A percentile compares a stretch with the other conserved stretches of the same genome.
Conservation (phyloP, 2,888 invertebrate genomes). For the Euzophera pinguis region DNA sequence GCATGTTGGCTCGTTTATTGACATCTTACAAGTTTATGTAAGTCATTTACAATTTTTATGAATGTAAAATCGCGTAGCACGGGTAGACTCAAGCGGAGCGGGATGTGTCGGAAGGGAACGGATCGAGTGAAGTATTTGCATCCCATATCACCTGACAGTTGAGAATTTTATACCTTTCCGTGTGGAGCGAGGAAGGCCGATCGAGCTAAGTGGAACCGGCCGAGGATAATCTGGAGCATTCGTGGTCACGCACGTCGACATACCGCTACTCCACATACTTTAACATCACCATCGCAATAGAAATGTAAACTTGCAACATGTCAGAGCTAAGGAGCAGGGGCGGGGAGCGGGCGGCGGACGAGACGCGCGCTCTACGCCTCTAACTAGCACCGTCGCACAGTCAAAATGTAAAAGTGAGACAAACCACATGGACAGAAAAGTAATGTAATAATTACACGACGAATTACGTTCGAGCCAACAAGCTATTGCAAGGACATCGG, state of each 20-base stretch:
- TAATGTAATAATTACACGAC: constrained; percentile 77
- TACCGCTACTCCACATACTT: constrained; percentile 77
- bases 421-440: constrained; percentile 79
- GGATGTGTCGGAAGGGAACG: constrained; percentile 63
- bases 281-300: constrained; percentile 71
- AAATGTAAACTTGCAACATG: constrained; percentile 74
- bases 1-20: constrained; percentile 23
- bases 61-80: constrained; percentile 33
- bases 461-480: constrained; percentile 79
- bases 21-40: constrained; percentile 19
- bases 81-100: constrained; percentile 56
- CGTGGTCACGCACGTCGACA: constrained; percentile 76
- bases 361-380: constrained; percentile 64
- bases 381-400: constrained; percentile 60
- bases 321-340: constrained; percentile 66
- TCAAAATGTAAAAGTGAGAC: constrained; percentile 70
- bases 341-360: constrained; percentile 55
- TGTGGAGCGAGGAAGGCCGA: constrained; percentile 78
- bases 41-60: not conserved
- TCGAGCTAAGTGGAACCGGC: constrained; percentile 76
- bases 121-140: constrained; percentile 70
- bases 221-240: constrained; percentile 76
- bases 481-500: constrained; percentile 79
- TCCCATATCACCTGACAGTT: constrained; percentile 79
- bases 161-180: constrained; percentile 79